Evolutionary conservation across 1,140 invertebrate species (phyloP), one percentile per base, ranked within the genome.

Genomic region (Thereuonema tuberculata): DNA sequence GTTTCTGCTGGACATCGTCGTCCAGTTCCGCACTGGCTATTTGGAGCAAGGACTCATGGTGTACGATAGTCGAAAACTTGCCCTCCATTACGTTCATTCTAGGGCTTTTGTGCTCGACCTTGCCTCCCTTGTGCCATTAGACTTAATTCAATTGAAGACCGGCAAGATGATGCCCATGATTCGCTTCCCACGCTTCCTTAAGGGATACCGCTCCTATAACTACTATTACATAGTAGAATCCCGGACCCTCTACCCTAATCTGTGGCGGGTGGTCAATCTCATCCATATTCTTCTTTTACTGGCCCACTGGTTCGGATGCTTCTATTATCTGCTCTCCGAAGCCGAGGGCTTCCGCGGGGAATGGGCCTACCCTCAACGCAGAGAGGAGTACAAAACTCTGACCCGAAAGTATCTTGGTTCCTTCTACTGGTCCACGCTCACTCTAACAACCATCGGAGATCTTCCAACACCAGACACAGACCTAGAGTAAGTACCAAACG

Each of bases 201-300:
- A 91, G 82, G 82, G 92, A 49, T 95, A 96, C 72, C 80, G 93
- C 61, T 85, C 89, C 56, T 86, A 93, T 67, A 82, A 86, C 73
- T 95, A 93, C 74, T 91, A 95, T 73, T 94, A 96, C 74, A 93
- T 96, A 78, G 89, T 94, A 60, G 93, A 96, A 72, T 94, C 90
- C 21, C 76, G 92, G 62, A 95, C 92, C 0, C 86, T 94, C 31
- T 96, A 92, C 74, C 93, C 93, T 2, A 97, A 97, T 75, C 80
- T 96, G 67, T 93, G 92, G 87, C 79, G 93, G n/a, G 93, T 96
- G 24, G 80, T 93, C 62, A 96, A 95, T 75, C 77, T 96, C 25
- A 89, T 94, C 61, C 93, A 97, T 72, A 94, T 96, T 66, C 80
- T 96, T 31, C 81, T 97, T 62, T 88, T 96, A 64, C 79, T 95